A percentile compares a stretch with the other conserved stretches of the same genome.
These are phyloP conservation scores for Platichthys stellatus DNA, from an alignment of 2,113 vertebrate species.

Conservation along the genomic window DNA sequence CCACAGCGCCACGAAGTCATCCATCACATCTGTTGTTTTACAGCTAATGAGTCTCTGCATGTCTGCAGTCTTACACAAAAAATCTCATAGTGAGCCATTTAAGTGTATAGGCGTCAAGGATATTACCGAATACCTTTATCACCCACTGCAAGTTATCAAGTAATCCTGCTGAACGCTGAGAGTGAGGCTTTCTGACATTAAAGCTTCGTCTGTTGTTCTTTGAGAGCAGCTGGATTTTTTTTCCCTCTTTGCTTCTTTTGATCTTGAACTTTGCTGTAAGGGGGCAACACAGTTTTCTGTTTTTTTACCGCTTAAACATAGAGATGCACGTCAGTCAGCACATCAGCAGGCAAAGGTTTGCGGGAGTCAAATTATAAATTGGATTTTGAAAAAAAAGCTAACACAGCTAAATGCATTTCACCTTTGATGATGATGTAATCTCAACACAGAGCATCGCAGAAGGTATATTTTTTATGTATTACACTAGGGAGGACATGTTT, in stretches of 20 bases:
- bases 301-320: constrained; percentile 26
- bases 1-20: constrained; percentile 53
- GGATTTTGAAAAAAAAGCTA: neutral
- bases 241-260: constrained; percentile 28
- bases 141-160: constrained; percentile 21
- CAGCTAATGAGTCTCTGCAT: constrained; percentile 57
- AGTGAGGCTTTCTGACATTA: constrained; percentile 33
- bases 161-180: constrained; percentile 9
- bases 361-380: neutral
- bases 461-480: neutral
- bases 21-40: constrained; percentile 68
- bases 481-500: neutral
- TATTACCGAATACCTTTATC: constrained; percentile 4
- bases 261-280: constrained; percentile 29
- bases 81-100: constrained; percentile 38
- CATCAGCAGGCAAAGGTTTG: neutral
- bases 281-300: neutral
- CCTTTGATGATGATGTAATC: neutral
- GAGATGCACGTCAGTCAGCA: constrained; percentile 21
- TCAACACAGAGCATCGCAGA: neutral
- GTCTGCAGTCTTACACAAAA: constrained; percentile 37
- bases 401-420: neutral
- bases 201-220: constrained; percentile 32
- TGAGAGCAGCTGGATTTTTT: constrained; percentile 6
- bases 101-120: constrained; percentile 8